These are phyloP conservation scores for Euplexia lucipara DNA, from an alignment of 2,888 invertebrate species.

Conservation along the genomic window DNA sequence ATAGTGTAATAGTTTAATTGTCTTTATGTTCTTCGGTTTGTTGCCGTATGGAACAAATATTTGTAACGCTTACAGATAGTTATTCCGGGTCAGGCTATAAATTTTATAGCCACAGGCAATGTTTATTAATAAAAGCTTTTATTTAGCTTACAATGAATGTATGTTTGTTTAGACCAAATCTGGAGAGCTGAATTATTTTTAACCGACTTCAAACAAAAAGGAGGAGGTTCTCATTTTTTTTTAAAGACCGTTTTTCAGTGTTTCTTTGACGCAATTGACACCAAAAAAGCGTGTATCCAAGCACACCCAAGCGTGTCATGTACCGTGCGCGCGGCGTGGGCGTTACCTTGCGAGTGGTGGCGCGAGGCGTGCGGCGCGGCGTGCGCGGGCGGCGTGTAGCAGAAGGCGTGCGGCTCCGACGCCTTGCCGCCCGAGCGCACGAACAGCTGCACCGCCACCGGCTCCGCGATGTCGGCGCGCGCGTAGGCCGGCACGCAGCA, in stretches of 20 bases:
- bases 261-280: constrained; percentile 36
- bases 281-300: constrained; percentile 30
- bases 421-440: constrained; percentile 96
- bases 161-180: too few relatives aligned
- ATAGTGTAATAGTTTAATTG: too few relatives aligned
- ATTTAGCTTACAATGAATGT: too few relatives aligned
- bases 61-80: too few relatives aligned
- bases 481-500: constrained; percentile 96
- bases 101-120: too few relatives aligned
- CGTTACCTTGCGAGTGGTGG: constrained; percentile 68
- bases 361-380: constrained; percentile 78
- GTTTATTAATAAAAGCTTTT: too few relatives aligned
- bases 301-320: constrained; percentile 67
- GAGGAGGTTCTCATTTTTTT: not conserved
- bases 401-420: constrained; percentile 96
- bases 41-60: too few relatives aligned
- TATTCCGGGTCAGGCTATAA: too few relatives aligned
- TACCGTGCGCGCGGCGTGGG: constrained; percentile 70
- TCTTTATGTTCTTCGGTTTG: too few relatives aligned
- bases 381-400: constrained; percentile 92
- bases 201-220: too few relatives aligned
- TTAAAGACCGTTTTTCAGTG: not conserved
- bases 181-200: too few relatives aligned
- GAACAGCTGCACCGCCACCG: constrained; percentile 94
- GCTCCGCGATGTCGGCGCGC: constrained; percentile 92